Evolutionary conservation across 2,113 vertebrate species (phyloP), one percentile per base, ranked within the genome.

Genomic region (Chelonoidis abingdonii): DNA sequence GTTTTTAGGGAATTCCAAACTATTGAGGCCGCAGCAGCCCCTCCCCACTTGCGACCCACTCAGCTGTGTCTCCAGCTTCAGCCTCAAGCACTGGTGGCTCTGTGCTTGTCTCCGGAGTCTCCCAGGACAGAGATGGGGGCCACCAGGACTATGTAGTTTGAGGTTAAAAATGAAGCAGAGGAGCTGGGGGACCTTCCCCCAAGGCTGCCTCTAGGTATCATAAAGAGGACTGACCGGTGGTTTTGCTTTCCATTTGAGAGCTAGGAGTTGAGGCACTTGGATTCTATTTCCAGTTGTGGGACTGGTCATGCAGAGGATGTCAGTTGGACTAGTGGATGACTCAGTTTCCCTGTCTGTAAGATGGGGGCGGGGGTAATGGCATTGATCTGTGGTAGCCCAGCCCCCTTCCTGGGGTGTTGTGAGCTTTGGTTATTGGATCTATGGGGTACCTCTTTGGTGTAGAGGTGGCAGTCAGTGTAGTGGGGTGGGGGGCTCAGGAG

Each of bases 141-240:
- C 62, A 69, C 31, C 17, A 17, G 62, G 62, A 17, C 31, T 69
- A 69, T 16, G 16, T 69, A 6, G 35, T 9, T 8, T 69, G 31
- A 27, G 56, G 56, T 57, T 27, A 57, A 35, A n/a, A 8, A 2
- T n/a, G 62, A n/a, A 19, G 62, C 59, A 62, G 59, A 2, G 62
- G 13, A 9, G 31, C 29, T 27, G 6, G 59, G 29, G 59, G 27
- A 31, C 27, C 59, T 4, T 14, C 59, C 59, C 27, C 13, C 2
- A 2, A 17, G 59, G 7, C 31, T 65, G 59, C 31, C 59, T 65
- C 59, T 65, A 31, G 13, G 13, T 31, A 31, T n/a, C 35, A 69
- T 4, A n/a, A 9, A n/a, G 17, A n/a, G 17, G 35, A n/a, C 17
- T 19, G 16, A 8, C 16, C 31, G 2, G 0, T 16, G 13, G 59